Conservation (phyloP, 2,888 invertebrate species). For the Pristionchus japonicus region DNA sequence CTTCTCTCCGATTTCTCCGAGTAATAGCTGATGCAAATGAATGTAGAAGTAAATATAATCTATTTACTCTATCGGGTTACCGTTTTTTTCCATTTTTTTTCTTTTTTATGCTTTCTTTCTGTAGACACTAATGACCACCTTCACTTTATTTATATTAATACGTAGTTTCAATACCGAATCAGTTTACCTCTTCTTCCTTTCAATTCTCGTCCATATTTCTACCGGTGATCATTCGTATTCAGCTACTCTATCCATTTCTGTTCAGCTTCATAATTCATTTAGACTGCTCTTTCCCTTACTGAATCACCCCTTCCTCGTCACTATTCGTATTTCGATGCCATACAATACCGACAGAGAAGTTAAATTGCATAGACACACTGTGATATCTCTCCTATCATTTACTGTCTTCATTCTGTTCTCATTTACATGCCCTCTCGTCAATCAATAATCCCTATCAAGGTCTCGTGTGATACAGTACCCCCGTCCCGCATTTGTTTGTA, state of each 20-base stretch:
- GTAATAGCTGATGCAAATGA: background rate
- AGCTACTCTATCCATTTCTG: background rate
- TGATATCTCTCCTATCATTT: conserved; percentile 28
- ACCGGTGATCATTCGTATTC: conserved; percentile 32
- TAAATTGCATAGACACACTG: conserved; percentile 20
- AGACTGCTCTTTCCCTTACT: background rate
- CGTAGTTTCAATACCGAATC: background rate
- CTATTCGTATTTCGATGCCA: background rate
- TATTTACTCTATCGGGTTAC: background rate
- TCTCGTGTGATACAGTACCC: conserved; percentile 31
- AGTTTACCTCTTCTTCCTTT: conserved; percentile 7
- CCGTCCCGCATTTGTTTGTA: conserved; percentile 22
- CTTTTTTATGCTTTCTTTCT: background rate
- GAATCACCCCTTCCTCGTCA: background rate
- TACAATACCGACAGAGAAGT: conserved; percentile 3
- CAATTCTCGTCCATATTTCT: background rate
- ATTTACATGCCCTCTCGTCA: background rate
- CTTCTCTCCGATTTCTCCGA: background rate
- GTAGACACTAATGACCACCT: background rate
- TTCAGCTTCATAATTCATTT: background rate
- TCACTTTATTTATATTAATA: conserved; percentile 1
- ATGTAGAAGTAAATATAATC: background rate
- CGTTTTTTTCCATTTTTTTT: background rate
- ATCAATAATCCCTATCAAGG: conserved; percentile 37
- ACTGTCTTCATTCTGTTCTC: conserved; percentile 7